A percentile compares a stretch with the other conserved stretches of the same genome.
These are phyloP conservation scores for Oopsacas minuta DNA, from an alignment of 37 sponge, comb jelly and placozoan genomes.

Conservation along the genomic window DNA sequence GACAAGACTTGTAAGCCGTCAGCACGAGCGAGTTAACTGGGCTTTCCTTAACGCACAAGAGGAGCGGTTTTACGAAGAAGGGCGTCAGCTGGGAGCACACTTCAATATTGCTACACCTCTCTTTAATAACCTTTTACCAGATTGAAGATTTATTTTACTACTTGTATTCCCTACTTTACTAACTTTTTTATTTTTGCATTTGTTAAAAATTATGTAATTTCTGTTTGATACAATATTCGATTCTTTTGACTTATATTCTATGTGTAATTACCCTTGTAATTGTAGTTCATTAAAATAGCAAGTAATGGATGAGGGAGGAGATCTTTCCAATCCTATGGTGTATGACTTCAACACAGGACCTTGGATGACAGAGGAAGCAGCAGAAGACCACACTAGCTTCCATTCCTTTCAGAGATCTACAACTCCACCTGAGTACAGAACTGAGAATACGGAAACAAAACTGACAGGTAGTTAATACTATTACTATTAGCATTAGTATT, in stretches of 20 bases:
- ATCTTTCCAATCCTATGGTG: not conserved
- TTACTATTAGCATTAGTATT: too few relatives aligned
- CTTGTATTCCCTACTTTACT: not conserved
- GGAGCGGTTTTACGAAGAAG: not conserved
- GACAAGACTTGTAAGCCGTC: not conserved
- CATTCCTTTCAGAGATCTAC: not conserved
- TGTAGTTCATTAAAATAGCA: not conserved
- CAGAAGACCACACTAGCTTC: not conserved
- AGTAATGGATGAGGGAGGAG: not conserved
- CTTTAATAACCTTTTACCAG: too few relatives aligned
- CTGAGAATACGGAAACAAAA: not conserved
- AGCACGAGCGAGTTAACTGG: not conserved
- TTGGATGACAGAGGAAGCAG: not conserved
- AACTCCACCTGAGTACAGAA: not conserved
- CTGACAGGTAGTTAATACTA: not conserved
- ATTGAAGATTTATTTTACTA: too few relatives aligned
- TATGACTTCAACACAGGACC: not conserved
- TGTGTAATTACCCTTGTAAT: not conserved
- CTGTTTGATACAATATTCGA: not conserved
- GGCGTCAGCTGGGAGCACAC: not conserved
- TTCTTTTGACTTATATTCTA: not conserved
- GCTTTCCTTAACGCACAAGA: conserved; percentile 12
- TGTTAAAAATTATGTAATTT: too few relatives aligned
- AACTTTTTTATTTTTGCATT: not conserved
- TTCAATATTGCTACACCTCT: not conserved